phyloP scores from a whole-genome alignment of 2,113 vertebrate species.

The Tautogolabrus adspersus region DNA sequence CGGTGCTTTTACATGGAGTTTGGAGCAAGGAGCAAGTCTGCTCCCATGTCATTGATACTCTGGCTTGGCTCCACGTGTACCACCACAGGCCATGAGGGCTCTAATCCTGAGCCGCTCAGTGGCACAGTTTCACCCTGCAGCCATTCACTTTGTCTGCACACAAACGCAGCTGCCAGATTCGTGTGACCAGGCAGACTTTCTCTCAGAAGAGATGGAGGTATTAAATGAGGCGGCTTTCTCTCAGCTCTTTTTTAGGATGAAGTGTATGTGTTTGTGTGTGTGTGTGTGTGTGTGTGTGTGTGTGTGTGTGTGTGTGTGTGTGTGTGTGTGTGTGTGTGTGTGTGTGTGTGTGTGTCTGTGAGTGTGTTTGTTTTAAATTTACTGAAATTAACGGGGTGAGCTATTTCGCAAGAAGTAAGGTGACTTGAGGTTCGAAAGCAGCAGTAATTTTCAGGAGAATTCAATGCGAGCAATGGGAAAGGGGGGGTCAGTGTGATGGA shows the following conservation, averaged over 20 bases:
- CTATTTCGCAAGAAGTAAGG: too few species aligned
- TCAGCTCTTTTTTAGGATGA: conserved; percentile 28
- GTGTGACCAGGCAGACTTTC: conserved; percentile 72
- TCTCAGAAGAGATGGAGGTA: conserved; percentile 64
- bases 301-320: conserved; percentile 23
- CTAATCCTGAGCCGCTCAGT: conserved; percentile 73
- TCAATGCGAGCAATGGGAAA: too few species aligned
- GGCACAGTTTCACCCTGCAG: conserved; percentile 80
- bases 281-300: conserved; percentile 37
- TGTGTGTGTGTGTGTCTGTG: conserved; percentile 21
- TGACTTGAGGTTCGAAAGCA: too few species aligned
- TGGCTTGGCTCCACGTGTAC: conserved; percentile 63
- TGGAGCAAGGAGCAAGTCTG: conserved; percentile 58
- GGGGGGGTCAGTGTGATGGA: too few species aligned
- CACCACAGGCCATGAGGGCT: conserved; percentile 70
- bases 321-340: conserved; percentile 22
- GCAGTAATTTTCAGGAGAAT: too few species aligned
- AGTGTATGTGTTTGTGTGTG: conserved; percentile 21
- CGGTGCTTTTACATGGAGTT: conserved; percentile 42
- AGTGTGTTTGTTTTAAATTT: conserved; percentile 29
- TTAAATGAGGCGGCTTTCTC: conserved; percentile 66
- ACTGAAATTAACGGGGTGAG: neutral
- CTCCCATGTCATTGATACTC: conserved; percentile 78
- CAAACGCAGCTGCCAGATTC: conserved; percentile 78
- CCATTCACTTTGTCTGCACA: conserved; percentile 76